Conservation (phyloP, 30 jellyfish, hydroid and myxozoan genomes). For the Turritopsis dohrnii region DNA sequence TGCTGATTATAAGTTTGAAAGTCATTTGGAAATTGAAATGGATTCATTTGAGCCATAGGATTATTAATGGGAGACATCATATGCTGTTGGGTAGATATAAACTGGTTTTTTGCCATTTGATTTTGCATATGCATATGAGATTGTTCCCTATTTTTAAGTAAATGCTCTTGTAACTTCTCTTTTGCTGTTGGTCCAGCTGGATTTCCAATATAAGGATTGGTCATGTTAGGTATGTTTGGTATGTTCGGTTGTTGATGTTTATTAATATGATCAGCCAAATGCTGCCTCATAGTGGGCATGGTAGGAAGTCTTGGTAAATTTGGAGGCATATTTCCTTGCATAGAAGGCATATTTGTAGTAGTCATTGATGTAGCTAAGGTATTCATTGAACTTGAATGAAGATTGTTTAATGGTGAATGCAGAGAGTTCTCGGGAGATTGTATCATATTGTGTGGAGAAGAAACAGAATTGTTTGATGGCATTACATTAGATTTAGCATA, state of each 20-base stretch:
- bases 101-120: slow-evolving; percentile 4
- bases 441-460: slow-evolving; percentile 13
- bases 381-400: not conserved
- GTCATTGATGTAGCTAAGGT: not conserved
- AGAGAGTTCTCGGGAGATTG: slow-evolving; percentile 7
- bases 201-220: slow-evolving; percentile 11
- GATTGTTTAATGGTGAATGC: slow-evolving; percentile 21
- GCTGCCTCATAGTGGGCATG: slow-evolving; percentile 22
- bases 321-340: slow-evolving; percentile 16
- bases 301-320: slow-evolving; percentile 1
- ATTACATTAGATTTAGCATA: not conserved
- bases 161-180: slow-evolving; percentile 23
- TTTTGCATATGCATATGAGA: slow-evolving; percentile 7
- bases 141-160: slow-evolving; percentile 1
- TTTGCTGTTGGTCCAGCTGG: slow-evolving; percentile 25
- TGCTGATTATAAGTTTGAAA: slow-evolving; percentile 20
- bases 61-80: slow-evolving; percentile 18
- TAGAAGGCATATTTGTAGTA: slow-evolving; percentile 3
- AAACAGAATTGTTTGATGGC: not conserved
- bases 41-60: slow-evolving; percentile 5
- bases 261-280: slow-evolving; percentile 12
- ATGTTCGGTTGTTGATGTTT: slow-evolving; percentile 21
- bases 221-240: slow-evolving; percentile 16
- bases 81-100: slow-evolving; percentile 6
- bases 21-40: slow-evolving; percentile 26